These are phyloP conservation scores for Heliopora coerulea DNA, from an alignment of 92 coral and sea anemone species.

Conservation along the genomic window DNA sequence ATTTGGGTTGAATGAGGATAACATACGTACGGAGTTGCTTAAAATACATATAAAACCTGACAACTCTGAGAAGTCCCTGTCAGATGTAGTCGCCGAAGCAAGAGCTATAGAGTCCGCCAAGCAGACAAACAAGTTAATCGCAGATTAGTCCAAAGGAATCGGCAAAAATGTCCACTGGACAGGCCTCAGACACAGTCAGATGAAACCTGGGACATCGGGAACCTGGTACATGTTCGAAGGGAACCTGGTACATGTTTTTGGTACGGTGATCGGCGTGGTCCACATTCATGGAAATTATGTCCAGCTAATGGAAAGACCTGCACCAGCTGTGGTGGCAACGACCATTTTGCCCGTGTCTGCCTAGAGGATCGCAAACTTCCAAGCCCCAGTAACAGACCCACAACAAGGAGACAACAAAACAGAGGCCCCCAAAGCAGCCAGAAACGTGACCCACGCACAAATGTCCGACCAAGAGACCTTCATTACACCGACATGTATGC, in stretches of 20 bases:
- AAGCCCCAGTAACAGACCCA: no score
- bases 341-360: slow-evolving; percentile 51
- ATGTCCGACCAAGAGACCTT: no score
- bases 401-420: no score
- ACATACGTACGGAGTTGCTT: slow-evolving; percentile 46
- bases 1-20: slow-evolving; percentile 38
- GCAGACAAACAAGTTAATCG: slow-evolving; percentile 41
- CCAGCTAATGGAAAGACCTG: slow-evolving; percentile 48
- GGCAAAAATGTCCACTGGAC: slow-evolving; percentile 51
- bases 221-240: no score
- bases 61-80: slow-evolving; percentile 42
- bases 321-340: slow-evolving; percentile 39
- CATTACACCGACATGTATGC: no score
- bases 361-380: no score
- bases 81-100: slow-evolving; percentile 47
- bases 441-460: no score
- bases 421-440: no score
- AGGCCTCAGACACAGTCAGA: slow-evolving; percentile 41
- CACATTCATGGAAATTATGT: slow-evolving; percentile 42
- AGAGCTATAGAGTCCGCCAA: slow-evolving; percentile 52
- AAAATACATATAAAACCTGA: slow-evolving; percentile 49
- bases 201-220: no score
- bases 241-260: slow-evolving; percentile 46
- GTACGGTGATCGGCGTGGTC: slow-evolving; percentile 38
- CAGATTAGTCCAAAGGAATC: slow-evolving; percentile 18